These are phyloP conservation scores for Cygnus atratus DNA, from an alignment of 2,113 vertebrate genomes.

Conservation along the genomic window DNA sequence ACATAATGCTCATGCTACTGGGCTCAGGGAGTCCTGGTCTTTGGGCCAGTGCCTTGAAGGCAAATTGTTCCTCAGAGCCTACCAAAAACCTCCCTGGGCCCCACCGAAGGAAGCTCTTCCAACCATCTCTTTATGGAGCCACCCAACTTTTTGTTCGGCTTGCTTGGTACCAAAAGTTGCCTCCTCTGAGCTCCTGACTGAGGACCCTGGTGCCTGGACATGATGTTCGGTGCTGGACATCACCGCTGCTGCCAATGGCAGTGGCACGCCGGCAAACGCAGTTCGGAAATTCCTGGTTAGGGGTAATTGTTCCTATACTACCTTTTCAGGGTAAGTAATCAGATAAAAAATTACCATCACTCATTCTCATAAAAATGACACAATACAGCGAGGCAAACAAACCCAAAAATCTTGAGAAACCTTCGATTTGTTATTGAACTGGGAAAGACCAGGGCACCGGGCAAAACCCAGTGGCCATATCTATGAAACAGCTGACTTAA, in stretches of 20 bases:
- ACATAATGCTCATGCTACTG: fast-evolving
- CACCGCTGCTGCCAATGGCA: fast-evolving
- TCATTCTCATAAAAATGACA: constrained; percentile 16
- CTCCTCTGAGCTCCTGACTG: not conserved
- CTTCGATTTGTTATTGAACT: not conserved
- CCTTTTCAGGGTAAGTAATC: not conserved
- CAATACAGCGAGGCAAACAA: not conserved
- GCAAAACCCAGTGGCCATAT: constrained; percentile 41
- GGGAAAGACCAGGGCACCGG: constrained; percentile 46
- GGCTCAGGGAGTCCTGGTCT: not conserved
- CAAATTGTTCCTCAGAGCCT: not conserved
- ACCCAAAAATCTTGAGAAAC: not conserved
- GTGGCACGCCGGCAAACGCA: not conserved
- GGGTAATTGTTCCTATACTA: not conserved
- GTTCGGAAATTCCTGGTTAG: not conserved
- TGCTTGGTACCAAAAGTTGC: not conserved
- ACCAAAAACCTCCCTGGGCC: not conserved
- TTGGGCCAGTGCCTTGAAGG: not conserved
- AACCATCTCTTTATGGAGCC: not conserved
- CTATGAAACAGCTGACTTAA: not conserved
- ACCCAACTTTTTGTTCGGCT: not conserved
- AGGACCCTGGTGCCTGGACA: fast-evolving
- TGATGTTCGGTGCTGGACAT: fast-evolving
- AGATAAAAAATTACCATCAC: not conserved
- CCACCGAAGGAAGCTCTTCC: not conserved